A percentile compares a stretch with the other conserved stretches of the same genome.
These are phyloP conservation scores for Tenrec ecaudatus DNA, from an alignment of 2,113 vertebrate species.

Conservation along the genomic window DNA sequence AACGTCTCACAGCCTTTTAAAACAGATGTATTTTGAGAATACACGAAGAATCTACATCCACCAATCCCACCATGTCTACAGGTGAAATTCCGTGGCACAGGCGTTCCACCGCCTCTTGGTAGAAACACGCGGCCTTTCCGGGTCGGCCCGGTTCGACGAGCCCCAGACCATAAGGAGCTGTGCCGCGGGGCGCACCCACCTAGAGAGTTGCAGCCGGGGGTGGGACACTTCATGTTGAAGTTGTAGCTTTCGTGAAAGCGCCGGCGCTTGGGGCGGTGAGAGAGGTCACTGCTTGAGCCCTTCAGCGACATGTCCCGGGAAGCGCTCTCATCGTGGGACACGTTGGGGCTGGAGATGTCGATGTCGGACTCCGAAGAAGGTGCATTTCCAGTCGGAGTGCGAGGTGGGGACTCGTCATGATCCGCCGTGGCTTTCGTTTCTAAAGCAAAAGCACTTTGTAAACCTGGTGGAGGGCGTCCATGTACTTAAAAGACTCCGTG, in stretches of 20 bases:
- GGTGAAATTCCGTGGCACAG: not conserved
- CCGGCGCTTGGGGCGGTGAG: constrained; percentile 96
- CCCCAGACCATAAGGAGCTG: not conserved
- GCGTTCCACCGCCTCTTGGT: not conserved
- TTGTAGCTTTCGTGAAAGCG: constrained; percentile 99
- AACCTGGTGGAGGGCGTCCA: not conserved
- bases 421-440: constrained; percentile 95
- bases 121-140: not conserved
- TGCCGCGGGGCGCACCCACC: constrained; percentile 86
- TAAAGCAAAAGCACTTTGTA: constrained; percentile 63
- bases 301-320: constrained; percentile 95
- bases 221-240: constrained; percentile 99
- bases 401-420: constrained; percentile 97
- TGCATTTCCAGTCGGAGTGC: constrained; percentile 98
- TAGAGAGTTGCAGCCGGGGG: constrained; percentile 97
- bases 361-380: constrained; percentile 99
- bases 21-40: not conserved
- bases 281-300: constrained; percentile 97
- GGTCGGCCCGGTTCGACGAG: not conserved
- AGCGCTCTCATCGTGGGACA: constrained; percentile 96
- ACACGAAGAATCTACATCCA: not conserved
- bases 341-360: constrained; percentile 98
- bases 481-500: constrained; percentile 21
- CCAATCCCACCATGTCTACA: not conserved
- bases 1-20: not conserved